Conservation (phyloP, 2,797 vertebrate species). For the Myripristis jacobus region DNA sequence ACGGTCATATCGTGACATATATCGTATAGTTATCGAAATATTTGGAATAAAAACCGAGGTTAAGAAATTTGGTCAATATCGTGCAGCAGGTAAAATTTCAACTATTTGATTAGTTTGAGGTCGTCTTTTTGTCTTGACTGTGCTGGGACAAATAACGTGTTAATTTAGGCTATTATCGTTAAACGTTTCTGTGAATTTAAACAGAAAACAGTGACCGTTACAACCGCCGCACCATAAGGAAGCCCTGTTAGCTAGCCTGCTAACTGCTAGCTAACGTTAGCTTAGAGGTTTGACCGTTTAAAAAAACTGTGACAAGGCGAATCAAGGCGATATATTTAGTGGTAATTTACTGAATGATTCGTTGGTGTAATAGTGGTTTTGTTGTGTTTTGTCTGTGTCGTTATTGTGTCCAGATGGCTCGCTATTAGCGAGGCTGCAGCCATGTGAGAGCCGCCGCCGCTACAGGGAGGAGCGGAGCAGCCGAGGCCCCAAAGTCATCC, state of each 20-base stretch:
- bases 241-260: conserved; percentile 21
- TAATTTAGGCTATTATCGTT: no score
- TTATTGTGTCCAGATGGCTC: background rate
- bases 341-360: fast-evolving
- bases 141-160: no score
- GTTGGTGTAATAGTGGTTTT: fast-evolving
- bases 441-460: conserved; percentile 75
- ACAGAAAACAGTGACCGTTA: background rate
- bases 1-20: no score
- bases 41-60: no score
- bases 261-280: conserved; percentile 35
- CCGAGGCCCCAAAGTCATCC: conserved; percentile 72
- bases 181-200: background rate
- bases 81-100: no score
- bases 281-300: background rate
- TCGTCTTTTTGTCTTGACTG: no score
- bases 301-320: background rate
- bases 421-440: conserved; percentile 51
- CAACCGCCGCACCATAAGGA: background rate
- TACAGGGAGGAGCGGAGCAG: conserved; percentile 42
- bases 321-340: fast-evolving
- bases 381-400: fast-evolving
- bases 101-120: no score
- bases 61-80: no score
- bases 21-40: no score